Evolutionary conservation across 2,797 vertebrate species (phyloP), one percentile per base, ranked within the genome.

Genomic region (Austrolebias charrua): DNA sequence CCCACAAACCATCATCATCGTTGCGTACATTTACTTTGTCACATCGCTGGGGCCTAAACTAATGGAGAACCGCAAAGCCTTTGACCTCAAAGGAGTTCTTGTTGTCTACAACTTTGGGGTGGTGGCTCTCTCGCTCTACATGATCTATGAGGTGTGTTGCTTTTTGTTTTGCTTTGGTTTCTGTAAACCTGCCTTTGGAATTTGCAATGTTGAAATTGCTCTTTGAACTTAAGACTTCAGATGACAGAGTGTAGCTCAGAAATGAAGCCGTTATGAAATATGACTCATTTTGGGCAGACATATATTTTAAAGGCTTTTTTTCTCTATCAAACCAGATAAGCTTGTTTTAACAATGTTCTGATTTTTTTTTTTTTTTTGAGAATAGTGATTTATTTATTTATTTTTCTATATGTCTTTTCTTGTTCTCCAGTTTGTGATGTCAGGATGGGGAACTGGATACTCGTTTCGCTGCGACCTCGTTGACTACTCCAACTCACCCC

Each of bases 391-490:
- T 24, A 24, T 24, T 24, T 24, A 24, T 24, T 24, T 24, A 24
- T 24, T 24, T 24, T 24, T 24, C 24, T 24, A 24, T 2, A 24
- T 24, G 24, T 24, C n/a, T n/a, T n/a, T 1, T 24, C 24, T 24
- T 24, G 24, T 24, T 2, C 54, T 5, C 54, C 31, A 99, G 98
- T 99, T 95, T 90, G 90, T 98, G 69, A 98, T 98, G 97, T 95
- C 97, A 0, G 98, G 98, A 71, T 99, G 97, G 98, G 98, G 95
- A 45, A 97, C 95, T 0, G 96, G 95, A 18, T 99, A 99, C 83
- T 92, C 95, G 0, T 97, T 95, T 79, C 89, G 35, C 14, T 99
- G 98, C 31, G 97, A 99, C 78, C 66, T 95, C 0, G 93, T 99
- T 46, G 96, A 99, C 89, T 98, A 94, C 88, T 96, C 97, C 0